These are phyloP conservation scores for Spisula solida DNA, from an alignment of 2,888 invertebrate genomes.

Conservation along the genomic window DNA sequence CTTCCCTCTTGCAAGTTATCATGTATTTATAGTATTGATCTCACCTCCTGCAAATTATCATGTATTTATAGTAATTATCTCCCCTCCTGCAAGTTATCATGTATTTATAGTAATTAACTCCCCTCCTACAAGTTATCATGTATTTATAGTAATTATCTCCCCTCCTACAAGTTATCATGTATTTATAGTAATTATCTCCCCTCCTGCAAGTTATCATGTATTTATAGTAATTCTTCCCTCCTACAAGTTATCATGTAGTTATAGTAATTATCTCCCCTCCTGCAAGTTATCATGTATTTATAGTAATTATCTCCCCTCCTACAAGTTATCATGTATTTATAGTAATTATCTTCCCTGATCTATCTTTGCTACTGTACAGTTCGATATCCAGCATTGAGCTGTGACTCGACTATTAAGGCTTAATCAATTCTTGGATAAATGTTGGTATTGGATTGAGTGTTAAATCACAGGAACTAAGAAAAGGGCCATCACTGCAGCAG, in stretches of 20 bases:
- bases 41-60: conserved; percentile 55
- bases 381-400: no score
- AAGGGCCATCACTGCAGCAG: no score
- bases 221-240: conserved; percentile 39
- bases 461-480: no score
- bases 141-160: neutral
- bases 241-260: conserved; percentile 40
- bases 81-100: conserved; percentile 57
- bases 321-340: conserved; percentile 5
- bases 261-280: conserved; percentile 45
- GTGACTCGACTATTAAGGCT: no score
- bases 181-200: neutral
- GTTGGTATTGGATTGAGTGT: no score
- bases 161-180: conserved; percentile 57
- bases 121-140: conserved; percentile 57
- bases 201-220: conserved; percentile 54
- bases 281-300: conserved; percentile 29
- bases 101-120: neutral
- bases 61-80: neutral
- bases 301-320: conserved; percentile 51
- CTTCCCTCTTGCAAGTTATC: conserved; percentile 58
- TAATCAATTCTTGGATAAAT: no score
- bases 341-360: neutral
- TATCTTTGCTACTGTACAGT: no score
- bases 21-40: neutral